Percentiles rank a stretch among this genome's conserved stretches.
Conservation (phyloP, 2,888 invertebrate genomes). For the Cantharis lateralis region DNA sequence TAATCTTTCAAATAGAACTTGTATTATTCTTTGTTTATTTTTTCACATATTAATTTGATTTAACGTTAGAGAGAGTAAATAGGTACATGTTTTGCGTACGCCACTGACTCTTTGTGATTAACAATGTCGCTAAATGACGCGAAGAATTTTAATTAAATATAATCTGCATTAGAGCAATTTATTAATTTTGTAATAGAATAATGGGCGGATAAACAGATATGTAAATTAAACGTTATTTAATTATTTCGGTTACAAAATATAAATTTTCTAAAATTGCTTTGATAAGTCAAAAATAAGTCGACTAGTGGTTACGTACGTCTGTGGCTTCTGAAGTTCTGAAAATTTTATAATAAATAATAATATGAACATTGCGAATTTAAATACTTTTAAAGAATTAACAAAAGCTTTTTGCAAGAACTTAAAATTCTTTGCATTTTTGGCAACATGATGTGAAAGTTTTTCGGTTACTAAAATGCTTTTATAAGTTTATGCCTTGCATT, state of each 20-base stretch:
- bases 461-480: background rate
- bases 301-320: too few relatives aligned
- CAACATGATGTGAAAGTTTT: background rate
- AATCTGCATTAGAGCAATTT: conserved; percentile 5
- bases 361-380: background rate
- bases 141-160: conserved; percentile 3
- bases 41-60: background rate
- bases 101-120: background rate
- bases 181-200: conserved; percentile 12
- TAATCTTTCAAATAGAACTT: background rate
- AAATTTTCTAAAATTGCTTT: background rate
- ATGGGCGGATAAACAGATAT: conserved; percentile 1
- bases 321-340: background rate
- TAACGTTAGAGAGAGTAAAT: background rate
- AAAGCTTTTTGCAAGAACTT: background rate
- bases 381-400: background rate
- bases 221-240: background rate
- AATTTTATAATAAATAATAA: background rate
- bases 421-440: background rate
- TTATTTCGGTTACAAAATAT: background rate
- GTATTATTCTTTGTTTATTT: background rate
- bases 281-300: background rate
- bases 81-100: background rate
- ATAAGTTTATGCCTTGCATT: background rate
- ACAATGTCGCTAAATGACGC: background rate